These are phyloP conservation scores for Geotrypetes seraphini DNA, from an alignment of 2,797 vertebrate genomes.

Conservation along the genomic window DNA sequence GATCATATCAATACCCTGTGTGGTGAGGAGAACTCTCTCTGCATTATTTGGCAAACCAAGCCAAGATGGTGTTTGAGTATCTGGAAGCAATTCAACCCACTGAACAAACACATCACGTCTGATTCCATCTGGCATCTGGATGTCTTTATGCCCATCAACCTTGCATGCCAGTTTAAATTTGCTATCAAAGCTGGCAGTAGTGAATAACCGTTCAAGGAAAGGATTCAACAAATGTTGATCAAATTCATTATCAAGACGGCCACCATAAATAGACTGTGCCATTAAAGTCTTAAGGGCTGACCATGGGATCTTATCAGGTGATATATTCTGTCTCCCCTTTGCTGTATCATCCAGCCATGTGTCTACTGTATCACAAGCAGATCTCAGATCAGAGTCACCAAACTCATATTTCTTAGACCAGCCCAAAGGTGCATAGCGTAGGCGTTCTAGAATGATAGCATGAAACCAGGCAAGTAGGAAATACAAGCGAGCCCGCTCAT, in stretches of 20 bases:
- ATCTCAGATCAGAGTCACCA: slow-evolving; percentile 93
- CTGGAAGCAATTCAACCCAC: slow-evolving; percentile 96
- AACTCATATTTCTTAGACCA: slow-evolving; percentile 99
- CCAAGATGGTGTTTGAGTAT: slow-evolving; percentile 94
- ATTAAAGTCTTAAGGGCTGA: slow-evolving; percentile 92
- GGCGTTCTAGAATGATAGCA: slow-evolving; percentile 90
- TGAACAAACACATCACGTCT: slow-evolving; percentile 74
- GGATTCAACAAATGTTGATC: slow-evolving; percentile 94
- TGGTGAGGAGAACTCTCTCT: slow-evolving; percentile 90
- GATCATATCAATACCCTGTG: slow-evolving; percentile 97
- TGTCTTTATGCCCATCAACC: slow-evolving; percentile 93
- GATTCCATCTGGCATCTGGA: slow-evolving; percentile 97
- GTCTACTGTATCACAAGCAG: slow-evolving; percentile 92
- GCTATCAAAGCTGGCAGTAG: slow-evolving; percentile 90
- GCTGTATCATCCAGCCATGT: slow-evolving; percentile 96
- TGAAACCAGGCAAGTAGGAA: slow-evolving; percentile 98
- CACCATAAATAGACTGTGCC: slow-evolving; percentile 96
- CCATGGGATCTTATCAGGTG: slow-evolving; percentile 97
- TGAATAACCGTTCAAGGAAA: slow-evolving; percentile 94
- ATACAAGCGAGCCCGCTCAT: slow-evolving; percentile 90
- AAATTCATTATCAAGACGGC: slow-evolving; percentile 94
- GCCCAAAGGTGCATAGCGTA: slow-evolving; percentile 89
- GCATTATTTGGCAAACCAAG: slow-evolving; percentile 94
- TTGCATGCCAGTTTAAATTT: slow-evolving; percentile 93
- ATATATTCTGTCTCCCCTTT: slow-evolving; percentile 96